Evolutionary conservation across 2,797 vertebrate species (phyloP), one percentile per base, ranked within the genome.

Genomic region (Poecilia gillii): DNA sequence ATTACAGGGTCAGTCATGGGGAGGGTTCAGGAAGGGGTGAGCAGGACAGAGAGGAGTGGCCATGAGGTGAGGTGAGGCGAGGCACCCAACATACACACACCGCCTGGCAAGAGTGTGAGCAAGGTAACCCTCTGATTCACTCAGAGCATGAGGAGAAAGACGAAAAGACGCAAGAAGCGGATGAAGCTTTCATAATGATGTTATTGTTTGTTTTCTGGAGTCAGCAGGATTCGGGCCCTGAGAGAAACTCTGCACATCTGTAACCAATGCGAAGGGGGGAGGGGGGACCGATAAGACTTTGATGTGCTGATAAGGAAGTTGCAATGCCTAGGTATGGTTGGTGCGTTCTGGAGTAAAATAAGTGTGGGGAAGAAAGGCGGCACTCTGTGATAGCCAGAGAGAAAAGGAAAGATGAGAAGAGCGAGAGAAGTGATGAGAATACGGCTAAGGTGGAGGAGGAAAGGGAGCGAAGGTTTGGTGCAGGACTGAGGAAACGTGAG

Each of bases 1-100:
- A 95, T 96, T 95, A 95, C 87, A 90, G 92, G 78, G 86, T 76
- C 77, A 86, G 94, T 94, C 90, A 83, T 77, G 83, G 90, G 90
- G 89, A 90, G 91, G 90, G 90, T 92, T 90, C 91, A 90, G 84
- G 86, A 85, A 85, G 83, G 86, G 91, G 87, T 82, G 88, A 92
- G 85, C 83, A 87, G 88, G 86, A 85, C 72, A 84, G 82, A 72
- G 49, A 73, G 77, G 88, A 80, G 84, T 43, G 28, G 83, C 73
- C 43, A 66, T 9, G 77, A 88, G 89, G 87, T 59, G 23, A 57
- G n/a, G 55, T n/a, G 20, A 53, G 51, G 51, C 6, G 18, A 90
- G 77, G 79, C 70, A 74, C 80, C 25, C n/a, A 59, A 76, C 78
- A 80, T 75, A 74, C 74, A 83, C 80, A 86, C 66, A 80, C 71